Base-by-base conservation (phyloP, 2,888 invertebrate genomes). In the Andrena chrysosceles region DNA sequence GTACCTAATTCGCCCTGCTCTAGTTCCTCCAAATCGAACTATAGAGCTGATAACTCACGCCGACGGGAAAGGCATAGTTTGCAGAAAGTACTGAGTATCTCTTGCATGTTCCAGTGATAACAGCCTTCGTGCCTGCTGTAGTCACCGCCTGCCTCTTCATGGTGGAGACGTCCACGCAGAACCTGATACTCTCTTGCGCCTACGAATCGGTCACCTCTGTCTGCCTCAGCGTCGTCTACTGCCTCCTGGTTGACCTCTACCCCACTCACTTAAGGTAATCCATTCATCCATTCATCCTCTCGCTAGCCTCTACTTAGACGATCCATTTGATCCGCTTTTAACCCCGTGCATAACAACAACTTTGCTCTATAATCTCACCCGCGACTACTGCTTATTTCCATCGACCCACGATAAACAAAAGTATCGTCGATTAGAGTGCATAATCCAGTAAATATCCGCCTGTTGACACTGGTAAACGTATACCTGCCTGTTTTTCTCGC, bases 141-240 rank as follows among this genome's bases (percentile, higher is more conserved):
- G 96, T 96, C 54, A 97, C 97, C 0, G 95, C 97, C 79, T 97
- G 97, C 23, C 94, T 97, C 79, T 97, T 97, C 94, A 96, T 96
- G 94, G 97, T 97, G 56, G 95, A 96, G 90, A 96, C 96, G 90
- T 96, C 97, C 16, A 94, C 94, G n/a, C 96, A 97, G 91, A 97
- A 97, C 94, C 94, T 97, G 90, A 95, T 97, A 60, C 94, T 97
- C 64, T 97, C 97, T 0, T 97, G 97, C 91, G 96, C 97, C 91
- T 97, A 97, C 93, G 97, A 97, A 93, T 97, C 97, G 3, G 94
- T 97, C 75, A 97, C 97, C 42, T 97, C 97, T 76, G 95, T 97
- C 85, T 96, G 96, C 86, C 96, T 97, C 92, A 97, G 97, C 94
- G 96, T 96, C 66, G 96, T 97, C 52, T 97, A 97, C 94, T 97